Evolutionary conservation across 2,888 invertebrate genomes (phyloP), one percentile per base, ranked within the genome.

Genomic region (Tetragonula carbonaria): DNA sequence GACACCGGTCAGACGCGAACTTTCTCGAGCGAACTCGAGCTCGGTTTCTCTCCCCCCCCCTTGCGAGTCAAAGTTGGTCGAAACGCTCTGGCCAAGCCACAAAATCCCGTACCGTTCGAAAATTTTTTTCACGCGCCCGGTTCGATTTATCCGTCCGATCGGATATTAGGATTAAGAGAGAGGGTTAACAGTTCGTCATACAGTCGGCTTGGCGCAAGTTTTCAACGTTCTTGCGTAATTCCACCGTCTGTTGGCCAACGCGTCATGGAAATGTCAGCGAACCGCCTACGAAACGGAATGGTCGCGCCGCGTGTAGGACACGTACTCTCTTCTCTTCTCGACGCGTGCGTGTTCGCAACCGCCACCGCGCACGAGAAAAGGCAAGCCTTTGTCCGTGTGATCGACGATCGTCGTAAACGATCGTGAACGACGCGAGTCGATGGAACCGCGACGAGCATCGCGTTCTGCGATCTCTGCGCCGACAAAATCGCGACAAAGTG

Each of bases 211-310:
- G 45, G 67, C 73, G 84, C 84, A 82, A 84, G 81, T 88, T 91
- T 91, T 87, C 88, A 88, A 80, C 80, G 76, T 85, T 80, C 79
- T 91, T 90, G 86, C 89, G 91, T 88, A 90, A 92, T 90, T 82
- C 80, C 86, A 74, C 79, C 84, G 79, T 88, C 86, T 88, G 89
- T 91, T 91, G 87, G 88, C 84, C 72, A 91, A 91, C 87, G 78
- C 87, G 87, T 91, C 88, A 86, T 87, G 90, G 89, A 92, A 93
- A 92, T 90, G 92, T 92, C 90, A 91, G 89, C 83, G 85, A 68
- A 86, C 88, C 93, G 91, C 93, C 93, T 86, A 93, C 93, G 33
- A 87, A 89, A 67, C 72, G 80, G 82, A 89, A 89, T 86, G 86
- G 88, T 85, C 90, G 91, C 88, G 86, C 87, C 86, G 87, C 89